A percentile compares a stretch with the other conserved stretches of the same genome.
Evolutionary conservation across 2,797 vertebrate species (phyloP).

Genomic region (Typhlichthys subterraneus): DNA sequence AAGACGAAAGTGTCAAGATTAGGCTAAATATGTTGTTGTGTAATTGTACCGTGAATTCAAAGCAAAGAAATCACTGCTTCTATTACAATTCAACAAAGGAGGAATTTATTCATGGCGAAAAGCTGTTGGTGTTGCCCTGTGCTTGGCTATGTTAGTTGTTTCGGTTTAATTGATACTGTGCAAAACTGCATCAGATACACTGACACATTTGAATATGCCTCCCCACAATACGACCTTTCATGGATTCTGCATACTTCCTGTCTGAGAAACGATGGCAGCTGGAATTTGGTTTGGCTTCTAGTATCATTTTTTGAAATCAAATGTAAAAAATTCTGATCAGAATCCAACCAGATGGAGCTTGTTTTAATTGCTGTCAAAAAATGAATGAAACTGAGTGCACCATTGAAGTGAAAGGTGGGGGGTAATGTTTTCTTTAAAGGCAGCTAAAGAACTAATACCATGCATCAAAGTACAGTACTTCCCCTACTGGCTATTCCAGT

Average conservation of each 20-base stretch:
- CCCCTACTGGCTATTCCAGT: no score
- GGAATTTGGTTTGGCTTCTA: no score
- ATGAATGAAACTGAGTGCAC: no score
- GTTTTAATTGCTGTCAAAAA: no score
- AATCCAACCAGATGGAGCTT: no score
- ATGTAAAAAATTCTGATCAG: no score
- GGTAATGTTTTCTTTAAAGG: no score
- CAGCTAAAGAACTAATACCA: no score
- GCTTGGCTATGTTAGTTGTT: constrained; percentile 19
- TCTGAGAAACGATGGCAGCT: no score
- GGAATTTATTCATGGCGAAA: constrained; percentile 38
- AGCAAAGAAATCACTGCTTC: not conserved
- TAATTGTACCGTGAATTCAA: constrained; percentile 9
- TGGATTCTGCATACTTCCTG: not conserved
- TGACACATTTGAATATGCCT: not conserved
- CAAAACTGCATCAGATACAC: not conserved
- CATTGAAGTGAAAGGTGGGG: no score
- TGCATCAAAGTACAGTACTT: no score
- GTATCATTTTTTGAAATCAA: no score
- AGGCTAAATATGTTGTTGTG: constrained; percentile 27
- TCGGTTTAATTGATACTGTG: constrained; percentile 33
- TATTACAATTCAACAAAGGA: constrained; percentile 43
- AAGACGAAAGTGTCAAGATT: constrained; percentile 46
- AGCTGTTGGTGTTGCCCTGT: constrained; percentile 28
- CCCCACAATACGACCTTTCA: not conserved